These are phyloP conservation scores for Trissoscelio sp. DNA, from an alignment of 2,888 invertebrate genomes.

Conservation along the genomic window DNA sequence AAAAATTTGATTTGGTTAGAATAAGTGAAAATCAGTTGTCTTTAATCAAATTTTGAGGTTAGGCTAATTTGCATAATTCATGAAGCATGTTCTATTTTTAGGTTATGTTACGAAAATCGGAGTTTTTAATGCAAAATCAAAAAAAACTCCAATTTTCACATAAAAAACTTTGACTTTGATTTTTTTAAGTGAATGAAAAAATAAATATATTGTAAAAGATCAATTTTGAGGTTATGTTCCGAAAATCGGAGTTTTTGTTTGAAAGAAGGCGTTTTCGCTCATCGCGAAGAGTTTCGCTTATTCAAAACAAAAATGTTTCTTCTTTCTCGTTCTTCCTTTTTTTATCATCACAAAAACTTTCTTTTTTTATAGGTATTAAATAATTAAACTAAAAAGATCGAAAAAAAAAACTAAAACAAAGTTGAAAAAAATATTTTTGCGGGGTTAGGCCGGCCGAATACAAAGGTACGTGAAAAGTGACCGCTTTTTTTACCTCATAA, in stretches of 20 bases:
- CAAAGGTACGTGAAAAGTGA: slow-evolving; percentile 36
- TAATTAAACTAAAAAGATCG: slow-evolving; percentile 17
- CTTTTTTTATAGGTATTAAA: slow-evolving; percentile 52
- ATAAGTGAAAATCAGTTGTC: too few species aligned
- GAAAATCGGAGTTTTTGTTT: slow-evolving; percentile 4
- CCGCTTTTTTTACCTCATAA: slow-evolving; percentile 30
- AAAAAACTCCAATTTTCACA: too few species aligned
- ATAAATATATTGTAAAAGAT: too few species aligned
- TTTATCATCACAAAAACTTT: slow-evolving; percentile 8
- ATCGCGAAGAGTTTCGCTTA: slow-evolving; percentile 34
- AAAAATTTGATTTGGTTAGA: too few species aligned
- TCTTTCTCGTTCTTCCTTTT: neutral
- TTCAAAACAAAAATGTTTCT: neutral
- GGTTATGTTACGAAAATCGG: too few species aligned
- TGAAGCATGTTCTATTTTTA: too few species aligned
- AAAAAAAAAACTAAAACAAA: neutral
- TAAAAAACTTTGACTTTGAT: too few species aligned
- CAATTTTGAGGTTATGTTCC: neutral
- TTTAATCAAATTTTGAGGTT: too few species aligned
- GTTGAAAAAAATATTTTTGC: slow-evolving; percentile 16
- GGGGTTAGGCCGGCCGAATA: slow-evolving; percentile 13
- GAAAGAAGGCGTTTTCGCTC: slow-evolving; percentile 53
- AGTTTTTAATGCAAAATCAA: too few species aligned
- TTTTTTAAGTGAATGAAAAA: too few species aligned
- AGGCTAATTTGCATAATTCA: too few species aligned